Conservation (phyloP, 2,113 vertebrate species). For the Eublepharis macularius region DNA sequence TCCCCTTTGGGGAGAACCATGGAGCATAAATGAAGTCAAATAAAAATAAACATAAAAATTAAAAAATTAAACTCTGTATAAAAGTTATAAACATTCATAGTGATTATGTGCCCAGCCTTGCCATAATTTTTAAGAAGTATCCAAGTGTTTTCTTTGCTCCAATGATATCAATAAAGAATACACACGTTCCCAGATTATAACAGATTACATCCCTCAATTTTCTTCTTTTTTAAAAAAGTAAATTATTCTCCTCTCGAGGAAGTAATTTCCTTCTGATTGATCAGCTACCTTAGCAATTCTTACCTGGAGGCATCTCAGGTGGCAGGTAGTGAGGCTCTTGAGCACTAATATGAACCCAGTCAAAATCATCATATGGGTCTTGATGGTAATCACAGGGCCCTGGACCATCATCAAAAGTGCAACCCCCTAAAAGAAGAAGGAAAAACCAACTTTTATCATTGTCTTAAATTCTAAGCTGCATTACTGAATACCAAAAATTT, state of each 20-base stretch:
- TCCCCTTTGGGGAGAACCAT: too few relatives aligned
- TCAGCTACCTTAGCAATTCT: constrained; percentile 44
- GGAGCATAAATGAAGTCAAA: too few relatives aligned
- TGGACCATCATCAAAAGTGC: constrained; percentile 91
- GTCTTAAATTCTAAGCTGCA: neutral
- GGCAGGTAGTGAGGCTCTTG: constrained; percentile 92
- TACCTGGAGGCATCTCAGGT: constrained; percentile 93
- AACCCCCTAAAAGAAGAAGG: constrained; percentile 82
- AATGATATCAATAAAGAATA: too few relatives aligned
- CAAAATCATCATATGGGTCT: constrained; percentile 94
- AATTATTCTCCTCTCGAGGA: too few relatives aligned
- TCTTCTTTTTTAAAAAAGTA: too few relatives aligned
- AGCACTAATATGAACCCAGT: constrained; percentile 94
- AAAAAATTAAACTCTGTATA: neutral
- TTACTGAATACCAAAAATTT: constrained; percentile 13
- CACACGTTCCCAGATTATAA: too few relatives aligned
- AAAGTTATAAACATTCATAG: neutral
- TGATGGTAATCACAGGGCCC: constrained; percentile 95
- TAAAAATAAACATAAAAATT: too few relatives aligned
- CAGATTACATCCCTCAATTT: too few relatives aligned
- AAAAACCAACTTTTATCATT: neutral
- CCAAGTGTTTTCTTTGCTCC: neutral
- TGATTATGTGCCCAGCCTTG: neutral
- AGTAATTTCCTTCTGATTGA: neutral
- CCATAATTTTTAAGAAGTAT: neutral